Evolutionary conservation across 2,888 invertebrate species (phyloP).

Genomic region (Tenodera sinensis): DNA sequence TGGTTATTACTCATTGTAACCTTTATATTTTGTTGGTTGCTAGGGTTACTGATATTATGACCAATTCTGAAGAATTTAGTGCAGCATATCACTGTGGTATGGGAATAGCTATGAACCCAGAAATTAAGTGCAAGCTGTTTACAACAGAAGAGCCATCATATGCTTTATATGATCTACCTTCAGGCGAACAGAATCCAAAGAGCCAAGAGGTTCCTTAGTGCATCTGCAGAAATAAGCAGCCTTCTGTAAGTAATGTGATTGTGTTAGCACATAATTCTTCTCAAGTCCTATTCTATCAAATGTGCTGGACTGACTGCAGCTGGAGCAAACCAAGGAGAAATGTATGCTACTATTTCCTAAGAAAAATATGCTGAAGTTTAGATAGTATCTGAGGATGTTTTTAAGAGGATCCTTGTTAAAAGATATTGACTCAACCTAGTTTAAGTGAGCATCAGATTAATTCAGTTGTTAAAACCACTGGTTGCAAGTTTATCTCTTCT

Average conservation of each 20-base stretch:
- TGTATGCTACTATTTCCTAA: too few species aligned
- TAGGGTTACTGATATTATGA: constrained; percentile 15
- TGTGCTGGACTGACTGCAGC: too few species aligned
- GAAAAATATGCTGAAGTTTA: too few species aligned
- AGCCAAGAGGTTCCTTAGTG: neutral
- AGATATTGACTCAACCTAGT: too few species aligned
- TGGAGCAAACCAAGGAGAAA: too few species aligned
- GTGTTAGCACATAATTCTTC: neutral
- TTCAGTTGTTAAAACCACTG: too few species aligned
- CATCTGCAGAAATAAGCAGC: neutral
- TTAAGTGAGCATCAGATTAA: too few species aligned
- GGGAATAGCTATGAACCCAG: neutral
- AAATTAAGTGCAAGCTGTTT: neutral
- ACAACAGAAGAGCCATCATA: neutral
- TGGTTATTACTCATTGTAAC: neutral
- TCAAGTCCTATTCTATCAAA: neutral
- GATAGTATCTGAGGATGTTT: too few species aligned
- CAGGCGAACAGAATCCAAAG: neutral
- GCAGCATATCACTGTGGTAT: constrained; percentile 7
- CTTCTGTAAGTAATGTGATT: neutral
- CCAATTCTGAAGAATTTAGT: constrained; percentile 17
- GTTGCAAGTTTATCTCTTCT: too few species aligned
- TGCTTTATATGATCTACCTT: too few species aligned
- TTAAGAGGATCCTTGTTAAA: too few species aligned
- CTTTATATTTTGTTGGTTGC: neutral